Base-by-base conservation (phyloP, 2,888 invertebrate genomes). In the Watsonalla cultraria region DNA sequence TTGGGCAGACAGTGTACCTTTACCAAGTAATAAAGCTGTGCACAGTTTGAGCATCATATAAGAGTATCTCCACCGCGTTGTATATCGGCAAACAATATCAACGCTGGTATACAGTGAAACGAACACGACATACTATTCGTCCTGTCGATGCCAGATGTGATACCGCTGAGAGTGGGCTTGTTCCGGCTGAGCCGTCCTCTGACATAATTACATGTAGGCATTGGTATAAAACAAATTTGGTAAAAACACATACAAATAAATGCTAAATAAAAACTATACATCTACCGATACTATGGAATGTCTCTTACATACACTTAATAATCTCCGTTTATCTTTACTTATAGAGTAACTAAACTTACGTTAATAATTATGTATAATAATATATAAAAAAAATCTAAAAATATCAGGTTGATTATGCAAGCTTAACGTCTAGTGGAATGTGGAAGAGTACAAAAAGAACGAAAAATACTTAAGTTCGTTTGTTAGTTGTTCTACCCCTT, bases 211-310 rank as follows among this genome's bases (percentile, higher is more conserved):
- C 33, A 51, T 11, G 46, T 80, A 84, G 24, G 82, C 89, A 90
- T 89, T 90, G 90, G 89, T 89, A 89, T 89, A 78, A 81, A 82
- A 84, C 78, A 74, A 88, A 88, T 90, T 89, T 88, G 89, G 88
- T 86, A 87, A 80, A 78, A 74, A 66, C 59, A 59, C 54, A 62
- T 59, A 58, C 72, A 59, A 59, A 77, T 84, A 85, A 80, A 83
- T 79, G 76, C 85, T 87, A 82, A 73, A 42, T 42, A 42, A 51
- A 62, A 69, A 76, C 81, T 86, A 86, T 72, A 80, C 80, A 86
- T 82, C 87, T 88, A 88, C 82, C 82, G 71, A 76, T 61, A 76
- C 74, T 78, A 81, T 80, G 81, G 80, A 83, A 81, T 82, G 80
- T 82, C 65, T 66, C 65, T 77, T 72, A 74, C 60, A 68, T 74